Percentiles rank a stretch among this genome's conserved stretches.
Conservation (phyloP, 2,888 invertebrate genomes). For the Euzetes globulus region DNA sequence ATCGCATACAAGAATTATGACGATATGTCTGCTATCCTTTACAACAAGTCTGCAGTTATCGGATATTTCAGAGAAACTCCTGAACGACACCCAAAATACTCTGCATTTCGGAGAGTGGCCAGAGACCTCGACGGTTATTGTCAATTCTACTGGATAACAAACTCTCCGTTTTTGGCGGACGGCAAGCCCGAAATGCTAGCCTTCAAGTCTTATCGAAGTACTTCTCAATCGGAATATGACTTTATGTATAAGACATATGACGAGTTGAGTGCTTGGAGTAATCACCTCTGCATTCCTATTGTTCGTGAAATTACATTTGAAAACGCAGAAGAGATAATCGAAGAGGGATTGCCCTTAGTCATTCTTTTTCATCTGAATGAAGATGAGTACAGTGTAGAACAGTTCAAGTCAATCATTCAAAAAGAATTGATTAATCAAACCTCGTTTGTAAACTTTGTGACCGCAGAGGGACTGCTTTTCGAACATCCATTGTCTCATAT, state of each 20-base stretch:
- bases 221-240: conserved; percentile 36
- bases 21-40: conserved; percentile 45
- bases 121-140: conserved; percentile 89
- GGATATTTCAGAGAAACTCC: conserved; percentile 58
- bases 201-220: conserved; percentile 26
- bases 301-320: conserved; percentile 99
- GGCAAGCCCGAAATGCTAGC: conserved; percentile 35
- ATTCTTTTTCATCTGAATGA: conserved; percentile 84
- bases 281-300: conserved; percentile 87
- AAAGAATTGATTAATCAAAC: conserved; percentile 66
- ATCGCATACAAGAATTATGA: conserved; percentile 57
- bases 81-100: conserved; percentile 70
- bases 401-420: conserved; percentile 70
- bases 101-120: conserved; percentile 70
- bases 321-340: conserved; percentile 97
- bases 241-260: conserved; percentile 52
- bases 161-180: conserved; percentile 49
- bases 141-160: conserved; percentile 83
- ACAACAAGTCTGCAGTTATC: conserved; percentile 66
- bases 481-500: conserved; percentile 96
- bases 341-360: conserved; percentile 95
- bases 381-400: conserved; percentile 74
- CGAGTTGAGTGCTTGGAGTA: conserved; percentile 73
- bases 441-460: conserved; percentile 91
- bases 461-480: conserved; percentile 95